These are phyloP conservation scores for Suncus etruscus DNA, from an alignment of 2,113 vertebrate genomes.

Conservation along the genomic window DNA sequence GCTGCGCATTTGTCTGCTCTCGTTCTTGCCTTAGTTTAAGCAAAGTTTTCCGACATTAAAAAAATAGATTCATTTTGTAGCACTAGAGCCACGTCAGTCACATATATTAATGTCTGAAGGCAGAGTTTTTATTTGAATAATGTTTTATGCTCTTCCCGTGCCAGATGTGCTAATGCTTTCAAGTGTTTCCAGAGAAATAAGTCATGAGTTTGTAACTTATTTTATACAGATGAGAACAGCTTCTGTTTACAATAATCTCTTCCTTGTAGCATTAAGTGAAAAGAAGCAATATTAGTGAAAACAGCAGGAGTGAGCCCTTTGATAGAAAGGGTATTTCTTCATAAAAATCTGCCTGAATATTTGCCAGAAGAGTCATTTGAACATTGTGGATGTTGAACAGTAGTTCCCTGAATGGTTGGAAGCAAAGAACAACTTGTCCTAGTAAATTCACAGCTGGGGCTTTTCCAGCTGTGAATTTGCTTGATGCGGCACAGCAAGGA, in stretches of 20 bases:
- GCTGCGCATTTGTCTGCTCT: too few relatives aligned
- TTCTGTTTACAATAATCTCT: constrained; percentile 69
- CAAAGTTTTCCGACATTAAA: not conserved
- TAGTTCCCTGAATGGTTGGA: constrained; percentile 38
- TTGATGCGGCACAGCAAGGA: constrained; percentile 37
- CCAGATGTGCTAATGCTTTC: constrained; percentile 36
- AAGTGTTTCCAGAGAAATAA: constrained; percentile 66
- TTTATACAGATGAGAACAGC: constrained; percentile 66
- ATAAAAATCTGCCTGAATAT: constrained; percentile 50
- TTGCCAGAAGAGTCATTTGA: constrained; percentile 63
- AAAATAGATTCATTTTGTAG: not conserved
- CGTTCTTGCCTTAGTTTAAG: too few relatives aligned
- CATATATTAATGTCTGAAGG: constrained; percentile 44
- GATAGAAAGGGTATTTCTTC: constrained; percentile 51
- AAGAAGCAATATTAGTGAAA: constrained; percentile 67
- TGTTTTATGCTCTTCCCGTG: constrained; percentile 60
- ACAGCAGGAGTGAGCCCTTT: constrained; percentile 70
- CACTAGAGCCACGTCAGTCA: constrained; percentile 14
- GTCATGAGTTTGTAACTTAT: constrained; percentile 64
- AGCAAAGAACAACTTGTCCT: constrained; percentile 12
- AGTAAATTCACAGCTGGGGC: constrained; percentile 32
- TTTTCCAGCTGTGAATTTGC: constrained; percentile 38
- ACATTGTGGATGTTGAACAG: not conserved
- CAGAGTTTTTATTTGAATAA: constrained; percentile 65
- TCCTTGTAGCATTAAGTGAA: constrained; percentile 62